A percentile compares a stretch with the other conserved stretches of the same genome.
phyloP scores from a whole-genome alignment of 2,888 invertebrate genomes.

The Epiperipatus broadwayi region DNA sequence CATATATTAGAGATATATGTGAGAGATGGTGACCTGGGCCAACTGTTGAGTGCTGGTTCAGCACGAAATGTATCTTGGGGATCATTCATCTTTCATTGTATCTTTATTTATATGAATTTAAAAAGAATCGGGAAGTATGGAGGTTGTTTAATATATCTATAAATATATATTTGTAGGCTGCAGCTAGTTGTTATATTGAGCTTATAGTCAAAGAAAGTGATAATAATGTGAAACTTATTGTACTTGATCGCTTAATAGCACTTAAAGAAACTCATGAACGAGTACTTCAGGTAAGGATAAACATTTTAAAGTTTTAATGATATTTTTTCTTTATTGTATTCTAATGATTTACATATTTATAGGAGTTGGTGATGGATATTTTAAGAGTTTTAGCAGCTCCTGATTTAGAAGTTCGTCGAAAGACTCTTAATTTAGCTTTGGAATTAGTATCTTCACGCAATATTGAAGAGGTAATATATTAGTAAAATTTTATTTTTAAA shows the following conservation, averaged over 20 bases:
- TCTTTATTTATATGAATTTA: no score
- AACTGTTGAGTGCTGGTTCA: no score
- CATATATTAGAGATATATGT: no score
- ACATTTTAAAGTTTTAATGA: not conserved
- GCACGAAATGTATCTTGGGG: no score
- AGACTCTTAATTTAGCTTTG: constrained; percentile 60
- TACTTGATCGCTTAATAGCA: constrained; percentile 73
- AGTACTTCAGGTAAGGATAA: constrained; percentile 43
- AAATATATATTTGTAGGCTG: constrained; percentile 44
- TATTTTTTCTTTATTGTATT: not conserved
- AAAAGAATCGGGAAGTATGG: no score
- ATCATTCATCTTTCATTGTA: no score
- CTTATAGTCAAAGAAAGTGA: constrained; percentile 98
- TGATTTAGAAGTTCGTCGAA: constrained; percentile 79
- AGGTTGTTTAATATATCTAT: no score
- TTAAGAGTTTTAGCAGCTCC: constrained; percentile 74
- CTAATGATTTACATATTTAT: constrained; percentile 11
- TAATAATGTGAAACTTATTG: constrained; percentile 97
- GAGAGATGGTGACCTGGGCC: no score
- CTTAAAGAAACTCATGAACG: constrained; percentile 60
- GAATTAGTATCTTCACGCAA: constrained; percentile 77
- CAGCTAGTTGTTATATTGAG: constrained; percentile 94
- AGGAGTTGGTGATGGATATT: constrained; percentile 89
- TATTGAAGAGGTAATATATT: constrained; percentile 50
- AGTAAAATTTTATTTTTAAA: constrained; percentile 19